Evolutionary conservation across 2,888 invertebrate genomes (phyloP).

Genomic region (Itoplectis maculator): DNA sequence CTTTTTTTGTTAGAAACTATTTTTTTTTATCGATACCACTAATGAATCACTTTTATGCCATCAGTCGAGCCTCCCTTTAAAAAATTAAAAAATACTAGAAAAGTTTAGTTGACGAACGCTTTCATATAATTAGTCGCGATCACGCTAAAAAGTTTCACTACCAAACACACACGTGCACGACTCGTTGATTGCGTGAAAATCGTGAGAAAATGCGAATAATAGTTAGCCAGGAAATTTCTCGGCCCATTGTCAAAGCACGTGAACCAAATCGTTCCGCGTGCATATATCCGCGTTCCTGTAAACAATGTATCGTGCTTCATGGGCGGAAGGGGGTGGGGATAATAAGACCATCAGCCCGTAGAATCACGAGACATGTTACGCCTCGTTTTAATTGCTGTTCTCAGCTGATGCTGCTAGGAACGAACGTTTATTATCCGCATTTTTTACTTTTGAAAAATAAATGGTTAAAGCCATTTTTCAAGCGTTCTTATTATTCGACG

Average conservation of each 20-base stretch:
- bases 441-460: no score
- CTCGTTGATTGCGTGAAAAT: background rate
- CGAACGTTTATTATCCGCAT: no score
- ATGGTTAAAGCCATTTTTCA: no score
- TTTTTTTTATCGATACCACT: no score
- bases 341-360: conserved; percentile 16
- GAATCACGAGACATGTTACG: conserved; percentile 52
- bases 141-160: background rate
- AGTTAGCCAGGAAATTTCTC: background rate
- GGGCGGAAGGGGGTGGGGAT: conserved; percentile 21
- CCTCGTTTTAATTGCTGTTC: conserved; percentile 16
- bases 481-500: no score
- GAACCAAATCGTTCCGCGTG: conserved; percentile 1
- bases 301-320: conserved; percentile 39
- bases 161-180: background rate
- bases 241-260: conserved; percentile 32
- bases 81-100: background rate
- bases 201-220: background rate
- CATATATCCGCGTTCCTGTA: conserved; percentile 32
- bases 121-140: no score
- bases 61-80: no score
- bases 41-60: no score
- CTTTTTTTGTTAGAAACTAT: no score
- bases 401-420: background rate
- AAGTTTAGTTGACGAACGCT: no score